Conservation (phyloP, 1,140 invertebrate genomes). For the Drosophila athabasca region DNA sequence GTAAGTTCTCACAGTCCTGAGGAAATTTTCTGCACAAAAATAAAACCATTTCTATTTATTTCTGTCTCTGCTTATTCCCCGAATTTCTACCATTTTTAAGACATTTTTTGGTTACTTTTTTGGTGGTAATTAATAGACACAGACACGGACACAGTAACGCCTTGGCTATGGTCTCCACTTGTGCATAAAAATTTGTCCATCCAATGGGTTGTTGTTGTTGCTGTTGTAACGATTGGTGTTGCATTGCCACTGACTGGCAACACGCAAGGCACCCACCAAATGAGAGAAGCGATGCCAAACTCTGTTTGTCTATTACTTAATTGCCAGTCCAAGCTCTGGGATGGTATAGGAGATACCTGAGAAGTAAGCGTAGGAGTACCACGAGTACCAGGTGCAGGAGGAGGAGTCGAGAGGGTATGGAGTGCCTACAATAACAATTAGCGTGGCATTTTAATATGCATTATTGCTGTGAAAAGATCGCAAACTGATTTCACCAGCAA, state of each 20-base stretch:
- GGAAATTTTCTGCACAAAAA: constrained; percentile 28
- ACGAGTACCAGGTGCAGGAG: neutral
- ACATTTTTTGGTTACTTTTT: constrained; percentile 20
- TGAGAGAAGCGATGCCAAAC: constrained; percentile 12
- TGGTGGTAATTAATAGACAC: constrained; percentile 73
- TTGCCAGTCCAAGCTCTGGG: constrained; percentile 50
- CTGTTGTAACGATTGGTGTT: constrained; percentile 14
- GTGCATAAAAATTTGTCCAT: constrained; percentile 76
- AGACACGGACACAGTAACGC: constrained; percentile 46
- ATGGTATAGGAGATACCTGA: constrained; percentile 14
- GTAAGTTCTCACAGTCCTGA: constrained; percentile 44
- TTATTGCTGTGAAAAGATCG: constrained; percentile 77
- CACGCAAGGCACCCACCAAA: constrained; percentile 52
- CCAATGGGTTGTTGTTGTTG: constrained; percentile 28
- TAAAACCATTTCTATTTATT: neutral
- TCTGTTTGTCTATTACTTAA: constrained; percentile 78
- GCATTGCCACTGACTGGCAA: constrained; percentile 34
- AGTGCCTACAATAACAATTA: constrained; percentile 73
- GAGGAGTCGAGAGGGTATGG: neutral
- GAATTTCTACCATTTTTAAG: constrained; percentile 2
- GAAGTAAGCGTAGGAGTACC: constrained; percentile 10
- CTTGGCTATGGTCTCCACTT: constrained; percentile 52
- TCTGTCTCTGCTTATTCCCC: neutral
- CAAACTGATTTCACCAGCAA: constrained; percentile 69
- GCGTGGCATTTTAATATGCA: constrained; percentile 82